Evolutionary conservation across 2,888 invertebrate species (phyloP).

Genomic region (Heliconius hortense): DNA sequence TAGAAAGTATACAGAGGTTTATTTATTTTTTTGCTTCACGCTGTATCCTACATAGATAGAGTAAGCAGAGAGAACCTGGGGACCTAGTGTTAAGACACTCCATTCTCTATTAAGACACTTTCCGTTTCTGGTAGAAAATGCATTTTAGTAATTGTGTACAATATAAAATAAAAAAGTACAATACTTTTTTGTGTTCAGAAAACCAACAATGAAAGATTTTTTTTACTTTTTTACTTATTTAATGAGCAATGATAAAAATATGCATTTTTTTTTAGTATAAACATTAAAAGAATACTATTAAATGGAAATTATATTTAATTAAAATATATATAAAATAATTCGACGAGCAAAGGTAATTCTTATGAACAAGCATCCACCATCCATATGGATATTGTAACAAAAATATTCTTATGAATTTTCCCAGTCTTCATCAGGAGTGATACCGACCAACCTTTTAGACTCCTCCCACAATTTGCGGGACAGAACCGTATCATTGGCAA

Average conservation of each 20-base stretch:
- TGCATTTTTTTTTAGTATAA: not conserved
- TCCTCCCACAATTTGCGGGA: constrained; percentile 57
- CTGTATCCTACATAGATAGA: not conserved
- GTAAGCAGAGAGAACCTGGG: not conserved
- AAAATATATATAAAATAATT: not conserved
- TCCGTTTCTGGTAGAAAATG: no score
- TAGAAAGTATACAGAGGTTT: no score
- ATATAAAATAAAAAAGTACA: no score
- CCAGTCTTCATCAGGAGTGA: constrained; percentile 62
- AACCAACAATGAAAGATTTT: no score
- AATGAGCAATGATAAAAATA: no score
- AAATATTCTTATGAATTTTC: constrained; percentile 43
- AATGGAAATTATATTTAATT: not conserved
- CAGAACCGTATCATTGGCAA: constrained; percentile 58
- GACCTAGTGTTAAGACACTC: not conserved
- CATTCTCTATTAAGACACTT: not conserved
- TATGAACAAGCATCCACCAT: not conserved
- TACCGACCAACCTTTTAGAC: constrained; percentile 57
- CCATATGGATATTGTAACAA: not conserved
- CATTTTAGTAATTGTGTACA: no score
- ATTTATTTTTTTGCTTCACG: no score
- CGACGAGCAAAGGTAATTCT: not conserved
- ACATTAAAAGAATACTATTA: not conserved
- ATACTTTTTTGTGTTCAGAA: no score
- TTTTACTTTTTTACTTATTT: no score